These are phyloP conservation scores for Sminthurides aquaticus DNA, from an alignment of 2,888 invertebrate species.

Conservation along the genomic window DNA sequence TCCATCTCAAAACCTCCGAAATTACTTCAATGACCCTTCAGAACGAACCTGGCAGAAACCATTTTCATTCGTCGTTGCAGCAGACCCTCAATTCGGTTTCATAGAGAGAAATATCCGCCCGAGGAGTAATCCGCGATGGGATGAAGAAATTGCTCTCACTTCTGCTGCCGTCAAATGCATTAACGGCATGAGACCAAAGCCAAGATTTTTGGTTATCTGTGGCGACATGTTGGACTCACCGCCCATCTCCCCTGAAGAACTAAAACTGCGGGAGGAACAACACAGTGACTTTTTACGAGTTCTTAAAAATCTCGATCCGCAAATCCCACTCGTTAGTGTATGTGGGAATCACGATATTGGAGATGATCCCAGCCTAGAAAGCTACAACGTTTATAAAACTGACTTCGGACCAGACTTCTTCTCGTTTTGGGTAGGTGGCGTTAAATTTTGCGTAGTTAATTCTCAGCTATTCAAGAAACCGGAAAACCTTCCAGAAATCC, in stretches of 20 bases:
- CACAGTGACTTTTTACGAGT: constrained; percentile 46
- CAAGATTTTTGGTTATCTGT: constrained; percentile 50
- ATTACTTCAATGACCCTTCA: constrained; percentile 13
- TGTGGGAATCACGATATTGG: constrained; percentile 54
- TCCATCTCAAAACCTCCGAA: constrained; percentile 2
- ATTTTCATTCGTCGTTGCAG: constrained; percentile 51
- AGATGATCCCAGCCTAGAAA: constrained; percentile 47
- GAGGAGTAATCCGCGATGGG: constrained; percentile 46
- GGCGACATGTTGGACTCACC: constrained; percentile 51
- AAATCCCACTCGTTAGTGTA: constrained; percentile 50
- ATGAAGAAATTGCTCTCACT: constrained; percentile 47
- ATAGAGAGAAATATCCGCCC: constrained; percentile 46
- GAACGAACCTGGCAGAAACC: constrained; percentile 46
- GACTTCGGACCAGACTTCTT: constrained; percentile 51
- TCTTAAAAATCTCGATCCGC: constrained; percentile 46
- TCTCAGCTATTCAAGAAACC: constrained; percentile 48
- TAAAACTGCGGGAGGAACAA: constrained; percentile 43
- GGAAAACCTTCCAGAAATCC: constrained; percentile 40
- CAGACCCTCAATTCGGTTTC: constrained; percentile 52
- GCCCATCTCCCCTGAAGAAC: constrained; percentile 45
- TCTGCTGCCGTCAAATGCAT: constrained; percentile 46
- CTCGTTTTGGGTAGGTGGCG: constrained; percentile 50
- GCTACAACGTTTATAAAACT: constrained; percentile 44
- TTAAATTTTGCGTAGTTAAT: constrained; percentile 50
- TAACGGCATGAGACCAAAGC: constrained; percentile 49